Base-by-base conservation (phyloP, 2,113 vertebrate species). In the Reinhardtius hippoglossoides region DNA sequence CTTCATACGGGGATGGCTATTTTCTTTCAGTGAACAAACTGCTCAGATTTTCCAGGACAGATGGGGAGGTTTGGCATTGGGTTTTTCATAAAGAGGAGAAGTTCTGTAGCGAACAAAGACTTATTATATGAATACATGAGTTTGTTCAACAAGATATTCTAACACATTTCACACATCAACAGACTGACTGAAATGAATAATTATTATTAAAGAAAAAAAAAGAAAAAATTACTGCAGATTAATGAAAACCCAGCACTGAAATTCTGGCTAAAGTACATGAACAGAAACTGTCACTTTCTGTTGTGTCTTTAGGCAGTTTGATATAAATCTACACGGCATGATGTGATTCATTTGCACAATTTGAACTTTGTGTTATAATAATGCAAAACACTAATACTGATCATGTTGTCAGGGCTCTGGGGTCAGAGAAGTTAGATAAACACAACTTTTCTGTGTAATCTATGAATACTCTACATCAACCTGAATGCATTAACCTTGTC, bases 401-500 rank as follows among this genome's bases (percentile, higher is more conserved):
- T 82, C 60, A 69, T 55, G 16, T n/a, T 42, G 60, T 10, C 15
- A 67, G 48, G 67, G 54, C 66, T 50, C 56, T 46, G 65, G 60
- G 26, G 76, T 87, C 52, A 31, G 37, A 70, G 67, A 68, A 59
- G 76, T 87, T 55, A 68, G 35, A 74, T 65, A 55, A 21, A 79
- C 50, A 64, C 24, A 72, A 76, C 67, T 80, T 76, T 76, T 73
- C 63, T 5, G 26, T 66, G 58, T 74, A 73, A 46, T 80, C 65
- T 64, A 16, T 68, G 61, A 42, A 63, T 54, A 44, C 35, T 46
- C 23, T 7, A 35, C 75, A 70, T 24, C 18, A 44, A 68, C 40
- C 83, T 81, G 62, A 75, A 86, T 48, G 56, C 66, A 21, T 60
- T 78, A 71, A 75, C 75, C 74, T 62, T 78, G 59, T 85, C 76